Conservation (phyloP, 2,113 vertebrate species). For the Boulengeromyrus knoepffleri region DNA sequence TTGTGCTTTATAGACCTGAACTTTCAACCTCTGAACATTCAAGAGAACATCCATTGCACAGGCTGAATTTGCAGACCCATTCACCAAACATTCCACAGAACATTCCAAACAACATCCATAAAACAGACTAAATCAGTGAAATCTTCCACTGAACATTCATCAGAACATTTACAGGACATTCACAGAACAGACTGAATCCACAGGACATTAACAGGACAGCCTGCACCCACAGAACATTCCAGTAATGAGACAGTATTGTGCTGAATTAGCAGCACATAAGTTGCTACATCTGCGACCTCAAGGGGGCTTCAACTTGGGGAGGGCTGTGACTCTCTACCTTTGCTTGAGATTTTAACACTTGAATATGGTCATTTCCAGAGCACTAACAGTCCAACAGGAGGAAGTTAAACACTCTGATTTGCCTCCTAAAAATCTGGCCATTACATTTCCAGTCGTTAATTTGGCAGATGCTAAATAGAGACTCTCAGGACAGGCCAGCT, state of each 20-base stretch:
- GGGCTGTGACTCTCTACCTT: not conserved
- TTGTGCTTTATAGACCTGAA: not conserved
- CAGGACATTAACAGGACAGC: not conserved
- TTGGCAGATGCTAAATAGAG: not conserved
- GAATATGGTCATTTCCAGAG: not conserved
- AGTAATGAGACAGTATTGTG: not conserved
- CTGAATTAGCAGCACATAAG: constrained; percentile 2
- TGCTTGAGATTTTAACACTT: not conserved
- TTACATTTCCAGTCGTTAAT: not conserved
- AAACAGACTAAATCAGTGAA: not conserved
- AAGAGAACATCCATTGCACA: not conserved
- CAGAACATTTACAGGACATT: not conserved
- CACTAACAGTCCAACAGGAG: not conserved
- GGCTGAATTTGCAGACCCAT: not conserved
- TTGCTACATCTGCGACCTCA: not conserved
- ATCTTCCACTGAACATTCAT: not conserved
- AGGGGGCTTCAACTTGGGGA: not conserved
- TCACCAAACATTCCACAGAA: not conserved
- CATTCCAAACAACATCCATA: not conserved
- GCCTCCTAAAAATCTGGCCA: not conserved
- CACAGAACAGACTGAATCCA: not conserved
- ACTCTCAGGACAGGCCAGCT: not conserved
- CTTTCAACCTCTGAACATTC: not conserved
- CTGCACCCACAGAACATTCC: constrained; percentile 3
- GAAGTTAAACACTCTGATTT: not conserved